Evolutionary conservation across 2,797 vertebrate species (phyloP).

Genomic region (Pangasius mekongensis): DNA sequence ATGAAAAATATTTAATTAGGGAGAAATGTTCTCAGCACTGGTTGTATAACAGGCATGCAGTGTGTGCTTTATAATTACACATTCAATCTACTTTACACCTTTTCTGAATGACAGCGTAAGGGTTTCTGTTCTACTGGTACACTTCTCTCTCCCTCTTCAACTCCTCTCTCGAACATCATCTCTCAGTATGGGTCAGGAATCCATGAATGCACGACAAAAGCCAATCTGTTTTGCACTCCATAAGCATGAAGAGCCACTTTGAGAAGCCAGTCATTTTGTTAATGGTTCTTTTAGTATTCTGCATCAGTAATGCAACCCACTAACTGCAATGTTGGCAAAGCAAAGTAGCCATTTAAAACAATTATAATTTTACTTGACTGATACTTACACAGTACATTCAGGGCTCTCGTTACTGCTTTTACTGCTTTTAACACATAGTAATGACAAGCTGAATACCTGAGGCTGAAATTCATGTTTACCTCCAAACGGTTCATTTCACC

Average conservation of each 20-base stretch:
- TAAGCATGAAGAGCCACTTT: slow-evolving; percentile 18
- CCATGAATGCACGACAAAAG: slow-evolving; percentile 28
- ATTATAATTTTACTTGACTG: neutral
- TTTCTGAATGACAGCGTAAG: neutral
- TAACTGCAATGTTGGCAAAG: neutral
- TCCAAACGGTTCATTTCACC: neutral
- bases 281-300: slow-evolving; percentile 15
- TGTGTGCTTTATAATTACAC: neutral
- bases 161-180: slow-evolving; percentile 10
- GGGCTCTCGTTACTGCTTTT: neutral
- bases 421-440: neutral
- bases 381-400: neutral
- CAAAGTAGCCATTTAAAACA: neutral
- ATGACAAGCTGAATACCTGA: neutral
- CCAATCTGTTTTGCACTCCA: slow-evolving; percentile 11
- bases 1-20: slow-evolving; percentile 6
- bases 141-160: neutral
- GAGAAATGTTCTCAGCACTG: neutral
- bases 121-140: neutral
- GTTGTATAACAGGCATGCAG: neutral
- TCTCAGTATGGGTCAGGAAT: slow-evolving; percentile 26
- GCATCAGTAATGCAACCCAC: neutral
- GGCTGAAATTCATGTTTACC: neutral
- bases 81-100: slow-evolving; percentile 8
- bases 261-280: slow-evolving; percentile 32